Base-by-base conservation (phyloP, 2,888 invertebrate species). In the Amphimallon solstitiale region DNA sequence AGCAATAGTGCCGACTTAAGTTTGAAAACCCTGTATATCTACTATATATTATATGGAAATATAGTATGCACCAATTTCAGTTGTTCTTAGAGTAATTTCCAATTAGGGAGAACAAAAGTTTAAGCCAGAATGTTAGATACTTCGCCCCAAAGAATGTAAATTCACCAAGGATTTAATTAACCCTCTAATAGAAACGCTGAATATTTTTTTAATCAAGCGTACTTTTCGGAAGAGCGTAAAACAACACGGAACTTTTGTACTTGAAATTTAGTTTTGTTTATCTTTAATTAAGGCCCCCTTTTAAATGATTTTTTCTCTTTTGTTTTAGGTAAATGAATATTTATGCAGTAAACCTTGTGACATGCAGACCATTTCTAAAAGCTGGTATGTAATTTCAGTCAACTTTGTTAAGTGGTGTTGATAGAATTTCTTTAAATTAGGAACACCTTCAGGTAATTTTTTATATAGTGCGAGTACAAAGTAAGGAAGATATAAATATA, bases 181-280 rank as follows among this genome's bases (percentile, higher is more conserved):
- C 48, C 21, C 17, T 6, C 45, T 45, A n/a, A 49, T 29, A 21
- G 29, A n/a, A 12, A 6, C 21, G 3, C 48, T 19, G 48, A 10
- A 21, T 14, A 21, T 49, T 23, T 49, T n/a, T 49, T 49, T 49
- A 49, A 29, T 49, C 48, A 49, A 49, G 23, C 12, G 12, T 29
- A 29, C 48, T 12, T 49, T 23, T 21, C 6, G 4, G 48, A 10
- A 23, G 7, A 49, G 3, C 7, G 23, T 23, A 7, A 10, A 49
- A 49, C 29, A n/a, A 12, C 12, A 7, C 12, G 12, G 12, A 19
- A 54, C 38, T 37, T 35, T 38, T 54, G 14, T 54, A 21, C 17
- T 34, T 9, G 52, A 17, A 52, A 52, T 37, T 23, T 49, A 14
- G 19, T 37, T 37, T 35, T 52, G 52, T 54, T 54, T 54, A 38